These are phyloP conservation scores for Choloepus didactylus DNA, from an alignment of 2,797 vertebrate species.

Conservation along the genomic window DNA sequence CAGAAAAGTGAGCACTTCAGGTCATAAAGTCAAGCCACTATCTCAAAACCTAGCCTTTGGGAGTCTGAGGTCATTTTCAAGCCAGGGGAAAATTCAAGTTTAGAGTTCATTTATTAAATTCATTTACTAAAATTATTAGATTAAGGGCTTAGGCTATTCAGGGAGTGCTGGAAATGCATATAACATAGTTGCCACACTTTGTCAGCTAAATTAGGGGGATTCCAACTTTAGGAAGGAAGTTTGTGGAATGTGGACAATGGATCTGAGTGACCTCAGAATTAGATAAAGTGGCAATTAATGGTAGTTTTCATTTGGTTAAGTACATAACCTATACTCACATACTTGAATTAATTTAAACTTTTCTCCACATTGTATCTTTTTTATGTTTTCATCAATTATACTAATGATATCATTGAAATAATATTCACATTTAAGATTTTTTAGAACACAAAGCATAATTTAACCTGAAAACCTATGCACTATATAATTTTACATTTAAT, in stretches of 20 bases:
- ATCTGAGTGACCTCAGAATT: neutral
- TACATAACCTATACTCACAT: neutral
- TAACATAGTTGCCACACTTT: neutral
- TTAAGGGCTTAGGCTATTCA: neutral
- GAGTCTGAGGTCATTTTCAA: neutral
- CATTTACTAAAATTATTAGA: neutral
- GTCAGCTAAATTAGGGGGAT: neutral
- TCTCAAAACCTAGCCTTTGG: neutral
- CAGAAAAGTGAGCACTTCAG: neutral
- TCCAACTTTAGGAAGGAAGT: neutral
- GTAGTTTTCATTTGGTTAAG: conserved; percentile 11
- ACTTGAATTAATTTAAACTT: conserved; percentile 38
- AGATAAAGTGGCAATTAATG: conserved; percentile 11
- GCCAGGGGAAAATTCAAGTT: neutral
- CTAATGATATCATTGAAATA: conserved; percentile 20
- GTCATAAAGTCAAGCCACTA: neutral
- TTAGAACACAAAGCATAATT: conserved; percentile 5
- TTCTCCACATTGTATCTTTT: neutral
- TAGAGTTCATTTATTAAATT: neutral
- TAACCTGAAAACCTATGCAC: neutral
- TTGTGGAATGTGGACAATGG: neutral
- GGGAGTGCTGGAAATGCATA: neutral
- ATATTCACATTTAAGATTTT: conserved; percentile 14
- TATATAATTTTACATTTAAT: neutral
- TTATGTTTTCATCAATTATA: conserved; percentile 11